A percentile compares a stretch with the other conserved stretches of the same genome.
Conservation (phyloP, 2,888 invertebrate genomes). For the Dasypolia templi region DNA sequence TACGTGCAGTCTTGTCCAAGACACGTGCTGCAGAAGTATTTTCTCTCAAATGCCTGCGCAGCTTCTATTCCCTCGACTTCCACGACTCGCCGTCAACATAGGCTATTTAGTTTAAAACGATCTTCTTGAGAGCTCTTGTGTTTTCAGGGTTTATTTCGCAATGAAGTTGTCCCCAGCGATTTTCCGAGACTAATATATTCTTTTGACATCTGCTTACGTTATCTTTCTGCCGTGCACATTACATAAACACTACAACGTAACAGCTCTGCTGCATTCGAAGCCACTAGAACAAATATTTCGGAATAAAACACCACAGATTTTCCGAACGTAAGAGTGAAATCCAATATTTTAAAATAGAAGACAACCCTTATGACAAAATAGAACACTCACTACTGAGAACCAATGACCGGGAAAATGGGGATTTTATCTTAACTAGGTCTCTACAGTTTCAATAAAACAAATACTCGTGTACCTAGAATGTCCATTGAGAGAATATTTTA, state of each 20-base stretch:
- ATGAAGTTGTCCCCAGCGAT: constrained; percentile 72
- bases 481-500: constrained; percentile 51
- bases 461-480: constrained; percentile 68
- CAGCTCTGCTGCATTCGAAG: neutral
- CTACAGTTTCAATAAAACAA: constrained; percentile 67
- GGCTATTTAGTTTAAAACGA: constrained; percentile 73
- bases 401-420: constrained; percentile 73
- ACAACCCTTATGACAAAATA: constrained; percentile 65
- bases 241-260: constrained; percentile 42
- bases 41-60: constrained; percentile 40
- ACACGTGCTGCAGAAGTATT: constrained; percentile 50
- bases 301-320: constrained; percentile 25
- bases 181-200: constrained; percentile 57
- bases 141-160: constrained; percentile 75
- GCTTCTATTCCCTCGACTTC: constrained; percentile 65
- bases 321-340: constrained; percentile 41
- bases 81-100: constrained; percentile 63
- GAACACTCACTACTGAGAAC: constrained; percentile 68
- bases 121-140: constrained; percentile 71
- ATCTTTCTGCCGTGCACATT: constrained; percentile 38
- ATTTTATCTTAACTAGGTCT: constrained; percentile 72
- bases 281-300: constrained; percentile 17
- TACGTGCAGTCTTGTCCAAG: constrained; percentile 28
- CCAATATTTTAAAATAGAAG: constrained; percentile 61
- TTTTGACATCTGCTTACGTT: constrained; percentile 52